Base-by-base conservation (phyloP, 1,140 invertebrate genomes). In the Glossosoma conforme region DNA sequence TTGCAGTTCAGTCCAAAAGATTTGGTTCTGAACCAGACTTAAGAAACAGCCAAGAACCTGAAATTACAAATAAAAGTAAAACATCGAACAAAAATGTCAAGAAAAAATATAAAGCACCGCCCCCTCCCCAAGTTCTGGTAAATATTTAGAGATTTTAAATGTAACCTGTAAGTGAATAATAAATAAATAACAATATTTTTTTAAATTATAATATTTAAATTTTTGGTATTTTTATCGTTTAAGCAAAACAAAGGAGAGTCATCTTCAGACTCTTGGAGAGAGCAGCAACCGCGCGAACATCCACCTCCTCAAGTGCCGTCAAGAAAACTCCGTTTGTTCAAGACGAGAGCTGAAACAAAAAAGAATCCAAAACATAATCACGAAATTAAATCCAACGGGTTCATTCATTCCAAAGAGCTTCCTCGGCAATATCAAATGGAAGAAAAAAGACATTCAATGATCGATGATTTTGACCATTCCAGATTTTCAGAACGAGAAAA, bases 11-110 rank as follows among this genome's bases (percentile, higher is more conserved):
- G 21, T 54, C 56, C n/a, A 78, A 80, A 60, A 74, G 75, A 55
- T 87, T 83, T 62, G 84, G 80, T 11, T 87, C 85, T 37, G 86
- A 87, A 64, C 85, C 86, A 5, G 84, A 89, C 63, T 63, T 88
- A 4, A 63, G 72, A 30, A 62, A 67, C 50, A 70, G 74, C 60
- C 66, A 72, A 42, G 68, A 75, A 45, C 64, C 61, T 40, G 38
- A 43, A 38, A 11, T 36, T 35, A 33, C 36, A n/a, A 35, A 33
- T 9, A 60, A 60, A 58, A 44, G 32, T 24, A 44, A 60, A 47
- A 41, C 46, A 6, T 55, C 53, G 46, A 68, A 72, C 56, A 77
- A 69, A 61, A 70, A 75, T 52, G 72, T 74, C 25, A 75, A 76
- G 55, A 84, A 84, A 61, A 85, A 84, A 58, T 82, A 82, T 62